These are phyloP conservation scores for Pterostichus madidus DNA, from an alignment of 2,888 invertebrate genomes.

Conservation along the genomic window DNA sequence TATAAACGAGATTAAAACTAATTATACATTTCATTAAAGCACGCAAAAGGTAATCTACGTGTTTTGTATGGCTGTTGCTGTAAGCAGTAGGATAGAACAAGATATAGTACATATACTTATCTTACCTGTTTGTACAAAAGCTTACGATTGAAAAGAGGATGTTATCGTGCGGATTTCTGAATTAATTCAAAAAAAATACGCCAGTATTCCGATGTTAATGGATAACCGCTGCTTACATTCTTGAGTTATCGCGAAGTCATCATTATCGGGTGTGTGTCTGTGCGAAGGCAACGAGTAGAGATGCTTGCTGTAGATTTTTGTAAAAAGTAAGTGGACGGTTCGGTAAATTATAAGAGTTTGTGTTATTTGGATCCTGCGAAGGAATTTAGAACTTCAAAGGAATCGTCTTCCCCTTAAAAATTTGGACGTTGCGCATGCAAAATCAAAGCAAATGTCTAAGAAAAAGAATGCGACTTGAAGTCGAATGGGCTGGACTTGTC, in stretches of 20 bases:
- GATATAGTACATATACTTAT: background rate
- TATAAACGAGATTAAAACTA: slow-evolving; percentile 34
- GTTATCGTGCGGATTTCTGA: background rate
- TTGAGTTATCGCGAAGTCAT: too few relatives aligned
- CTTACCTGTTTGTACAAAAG: slow-evolving; percentile 20
- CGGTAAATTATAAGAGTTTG: slow-evolving; percentile 40
- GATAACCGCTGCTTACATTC: background rate
- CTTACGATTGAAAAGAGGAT: slow-evolving; percentile 15
- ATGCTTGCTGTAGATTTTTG: background rate
- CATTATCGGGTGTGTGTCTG: too few relatives aligned
- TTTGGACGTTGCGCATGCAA: slow-evolving; percentile 26
- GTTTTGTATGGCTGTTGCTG: background rate
- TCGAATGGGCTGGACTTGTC: slow-evolving; percentile 27
- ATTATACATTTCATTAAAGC: slow-evolving; percentile 44
- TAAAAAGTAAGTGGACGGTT: slow-evolving; percentile 38
- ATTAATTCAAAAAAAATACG: background rate
- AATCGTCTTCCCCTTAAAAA: slow-evolving; percentile 44
- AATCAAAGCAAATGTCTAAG: slow-evolving; percentile 35
- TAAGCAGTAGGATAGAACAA: background rate
- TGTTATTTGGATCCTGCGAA: slow-evolving; percentile 27
- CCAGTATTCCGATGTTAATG: slow-evolving; percentile 1
- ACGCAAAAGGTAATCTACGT: background rate
- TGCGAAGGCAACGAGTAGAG: background rate
- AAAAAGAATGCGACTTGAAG: slow-evolving; percentile 43
- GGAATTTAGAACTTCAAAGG: slow-evolving; percentile 45